Base-by-base conservation (phyloP, 2,113 vertebrate genomes). In the Reinhardtius hippoglossoides region DNA sequence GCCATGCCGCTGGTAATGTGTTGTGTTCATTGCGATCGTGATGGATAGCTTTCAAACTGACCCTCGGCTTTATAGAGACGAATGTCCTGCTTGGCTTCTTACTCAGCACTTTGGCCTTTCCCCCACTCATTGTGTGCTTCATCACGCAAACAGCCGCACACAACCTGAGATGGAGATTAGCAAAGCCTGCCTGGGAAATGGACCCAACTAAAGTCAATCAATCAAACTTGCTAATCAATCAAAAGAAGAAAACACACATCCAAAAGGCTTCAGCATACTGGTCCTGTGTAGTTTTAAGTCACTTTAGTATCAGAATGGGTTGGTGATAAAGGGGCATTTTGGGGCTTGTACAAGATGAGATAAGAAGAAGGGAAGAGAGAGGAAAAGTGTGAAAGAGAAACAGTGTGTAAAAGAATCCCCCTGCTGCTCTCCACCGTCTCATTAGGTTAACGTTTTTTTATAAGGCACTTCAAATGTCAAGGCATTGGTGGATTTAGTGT, bases 401-500 rank as follows among this genome's bases (percentile, higher is more conserved):
- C 26, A 58, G 57, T 60, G 60, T 76, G 82, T 78, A 80, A 85
- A 71, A 72, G 70, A 88, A 81, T 75, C 60, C 67, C 61, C 80
- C 67, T 57, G 69, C 54, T 77, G 74, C 74, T 85, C 84, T 88
- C 61, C 66, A 91, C 88, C 78, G 42, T 96, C 96, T 98, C 96
- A 98, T 98, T 98, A 97, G 93, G 95, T 95, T 98, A 97, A 98
- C 96, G 95, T 97, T 96, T 97, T 91, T 96, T 96, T 42, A 96
- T 96, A 97, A 95, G 90, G 96, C 95, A 96, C 95, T 96, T 96
- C 95, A 98, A 97, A 98, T 98, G 96, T 97, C 98, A 99, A 95
- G 95, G 95, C 96, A 94, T 94, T 95, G 95, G 95, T 95, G 95
- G 96, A 98, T 98, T 97, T 97, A 98, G 96, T 97, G 97, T 96